Conservation (phyloP, 2,797 vertebrate species). For the Sebastes vulpes region DNA sequence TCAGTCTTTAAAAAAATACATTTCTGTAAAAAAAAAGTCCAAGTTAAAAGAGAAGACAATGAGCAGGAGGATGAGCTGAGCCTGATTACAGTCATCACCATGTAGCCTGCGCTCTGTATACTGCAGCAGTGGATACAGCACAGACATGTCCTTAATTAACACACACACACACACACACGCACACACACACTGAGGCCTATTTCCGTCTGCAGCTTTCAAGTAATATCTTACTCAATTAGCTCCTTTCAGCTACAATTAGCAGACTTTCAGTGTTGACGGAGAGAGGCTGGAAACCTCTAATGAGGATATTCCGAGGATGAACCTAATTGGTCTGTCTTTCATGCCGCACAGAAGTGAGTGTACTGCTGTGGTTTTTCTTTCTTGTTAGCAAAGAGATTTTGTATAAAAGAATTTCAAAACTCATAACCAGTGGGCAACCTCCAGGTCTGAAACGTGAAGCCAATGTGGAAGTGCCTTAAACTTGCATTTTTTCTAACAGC, state of each 20-base stretch:
- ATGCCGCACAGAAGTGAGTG: neutral
- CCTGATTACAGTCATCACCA: constrained; percentile 72
- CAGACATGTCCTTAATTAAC: constrained; percentile 66
- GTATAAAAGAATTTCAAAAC: neutral
- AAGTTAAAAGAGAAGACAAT: neutral
- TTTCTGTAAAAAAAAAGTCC: neutral
- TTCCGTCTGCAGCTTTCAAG: constrained; percentile 73
- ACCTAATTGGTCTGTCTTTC: constrained; percentile 42
- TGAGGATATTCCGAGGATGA: constrained; percentile 51
- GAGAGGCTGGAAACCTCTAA: constrained; percentile 48
- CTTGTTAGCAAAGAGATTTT: neutral
- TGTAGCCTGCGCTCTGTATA: constrained; percentile 33
- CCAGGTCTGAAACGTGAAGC: no score
- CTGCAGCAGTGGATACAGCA: constrained; percentile 51
- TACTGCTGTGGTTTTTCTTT: neutral
- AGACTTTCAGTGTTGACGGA: constrained; percentile 62
- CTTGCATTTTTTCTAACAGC: no score
- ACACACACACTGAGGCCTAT: constrained; percentile 57
- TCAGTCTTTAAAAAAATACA: neutral
- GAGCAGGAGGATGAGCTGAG: constrained; percentile 31
- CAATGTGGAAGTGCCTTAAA: no score
- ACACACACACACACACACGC: neutral
- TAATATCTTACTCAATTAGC: constrained; percentile 74
- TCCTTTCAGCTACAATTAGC: constrained; percentile 80
- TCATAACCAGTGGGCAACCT: neutral